Evolutionary conservation across 2,797 vertebrate species (phyloP), one percentile per base, ranked within the genome.

Genomic region (Enteromius argenteus): DNA sequence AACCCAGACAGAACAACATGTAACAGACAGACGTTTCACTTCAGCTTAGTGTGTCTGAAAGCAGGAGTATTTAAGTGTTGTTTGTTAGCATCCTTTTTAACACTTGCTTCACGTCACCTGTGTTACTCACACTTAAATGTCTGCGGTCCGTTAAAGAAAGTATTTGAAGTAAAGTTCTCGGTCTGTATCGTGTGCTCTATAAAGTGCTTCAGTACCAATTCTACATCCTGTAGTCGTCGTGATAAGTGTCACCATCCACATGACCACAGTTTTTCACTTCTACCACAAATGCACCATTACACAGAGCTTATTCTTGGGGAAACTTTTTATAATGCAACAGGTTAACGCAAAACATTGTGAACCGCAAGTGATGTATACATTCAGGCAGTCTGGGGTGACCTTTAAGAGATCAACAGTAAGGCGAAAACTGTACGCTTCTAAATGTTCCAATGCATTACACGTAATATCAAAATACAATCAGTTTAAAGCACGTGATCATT

Each of bases 201-300:
- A 27, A 81, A 10, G 17, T 60, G 19, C 19, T 32, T 46, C 13
- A 35, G 39, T 2, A 32, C 27, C 3, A 49, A n/a, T 72, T 58
- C 6, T 32, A 60, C 67, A 81, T 73, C 80, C 80, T 81, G 80
- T 73, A 14, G 21, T 5, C 11, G 0, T 17, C 53, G 19, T 72
- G 80, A 73, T 81, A 73, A 46, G 42, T 13, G 2, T 37, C 7
- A 49, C 14, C 80, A 46, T 72, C 7, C 23, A n/a, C 68, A 72
- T 62, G 37, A 72, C 79, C 79, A 3, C 69, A 49, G 17, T 73
- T 15, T 35, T 44, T 73, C 39, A 73, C 27, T 19, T 73, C 56
- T 42, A 81, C 80, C 80, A 23, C 80, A 73, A 17, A 32, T 81
- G 80, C 80, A 81, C 80, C 53, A 62, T 81, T 46, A 73, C 80